These are phyloP conservation scores for Enoplolaimus lenunculus DNA, from an alignment of 2,888 invertebrate genomes.

Conservation along the genomic window DNA sequence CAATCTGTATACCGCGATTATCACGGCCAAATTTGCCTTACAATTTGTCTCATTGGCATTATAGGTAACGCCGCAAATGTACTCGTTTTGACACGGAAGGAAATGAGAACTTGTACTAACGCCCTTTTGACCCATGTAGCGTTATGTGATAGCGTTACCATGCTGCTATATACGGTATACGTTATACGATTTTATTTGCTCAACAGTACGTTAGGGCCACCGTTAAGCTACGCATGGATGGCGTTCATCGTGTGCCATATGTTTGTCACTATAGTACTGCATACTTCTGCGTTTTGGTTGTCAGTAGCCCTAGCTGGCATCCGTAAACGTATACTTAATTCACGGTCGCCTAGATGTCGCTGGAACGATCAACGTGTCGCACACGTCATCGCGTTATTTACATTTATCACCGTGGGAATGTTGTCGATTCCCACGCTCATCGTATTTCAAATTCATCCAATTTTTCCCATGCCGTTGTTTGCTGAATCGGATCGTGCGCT, in stretches of 20 bases:
- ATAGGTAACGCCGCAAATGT: neutral
- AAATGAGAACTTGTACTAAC: neutral
- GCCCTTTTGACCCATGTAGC: neutral
- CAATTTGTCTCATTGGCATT: neutral
- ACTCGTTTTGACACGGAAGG: neutral
- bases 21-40: neutral
- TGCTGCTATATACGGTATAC: neutral
- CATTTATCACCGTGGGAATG: too few relatives aligned
- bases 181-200: neutral
- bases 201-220: neutral
- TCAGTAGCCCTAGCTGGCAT: neutral
- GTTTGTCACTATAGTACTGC: neutral
- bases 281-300: neutral
- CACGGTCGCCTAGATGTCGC: neutral
- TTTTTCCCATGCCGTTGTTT: too few relatives aligned
- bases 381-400: neutral
- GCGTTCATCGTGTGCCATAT: neutral
- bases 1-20: neutral
- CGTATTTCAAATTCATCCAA: neutral
- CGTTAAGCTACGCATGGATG: neutral
- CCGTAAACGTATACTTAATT: neutral
- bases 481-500: too few relatives aligned
- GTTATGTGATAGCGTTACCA: neutral
- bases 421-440: neutral
- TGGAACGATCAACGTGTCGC: neutral